Evolutionary conservation across 2,113 vertebrate species (phyloP).

Genomic region (Etheostoma cragini): DNA sequence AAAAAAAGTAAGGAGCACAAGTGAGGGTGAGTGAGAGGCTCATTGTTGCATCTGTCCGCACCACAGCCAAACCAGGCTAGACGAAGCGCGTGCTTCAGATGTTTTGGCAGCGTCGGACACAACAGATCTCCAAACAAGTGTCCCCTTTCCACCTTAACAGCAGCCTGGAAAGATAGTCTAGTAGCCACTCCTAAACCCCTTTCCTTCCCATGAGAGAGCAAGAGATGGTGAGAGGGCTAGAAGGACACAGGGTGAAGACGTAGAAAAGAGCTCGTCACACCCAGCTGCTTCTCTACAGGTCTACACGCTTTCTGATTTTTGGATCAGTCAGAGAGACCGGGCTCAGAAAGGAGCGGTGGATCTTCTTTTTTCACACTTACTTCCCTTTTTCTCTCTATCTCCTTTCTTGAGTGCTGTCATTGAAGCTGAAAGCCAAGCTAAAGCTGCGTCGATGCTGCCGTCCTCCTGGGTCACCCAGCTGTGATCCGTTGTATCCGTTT

Average conservation of each 20-base stretch:
- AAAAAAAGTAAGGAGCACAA: conserved; percentile 37
- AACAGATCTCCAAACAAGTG: conserved; percentile 48
- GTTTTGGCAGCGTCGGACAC: conserved; percentile 26
- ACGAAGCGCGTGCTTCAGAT: conserved; percentile 16
- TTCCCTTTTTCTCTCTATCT: conserved; percentile 35
- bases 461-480: conserved; percentile 60
- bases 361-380: conserved; percentile 29
- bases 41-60: conserved; percentile 52
- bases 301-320: conserved; percentile 76
- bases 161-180: conserved; percentile 29
- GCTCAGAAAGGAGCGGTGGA: conserved; percentile 60
- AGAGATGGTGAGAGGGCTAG: conserved; percentile 32
- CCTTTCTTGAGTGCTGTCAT: conserved; percentile 60
- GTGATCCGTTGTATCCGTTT: conserved; percentile 64
- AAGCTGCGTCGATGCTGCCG: conserved; percentile 57
- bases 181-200: conserved; percentile 23
- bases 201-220: conserved; percentile 26
- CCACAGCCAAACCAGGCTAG: conserved; percentile 33
- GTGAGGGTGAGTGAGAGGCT: conserved; percentile 39
- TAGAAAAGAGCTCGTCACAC: conserved; percentile 75
- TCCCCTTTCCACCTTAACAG: conserved; percentile 28
- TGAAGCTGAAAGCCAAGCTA: conserved; percentile 71
- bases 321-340: conserved; percentile 70
- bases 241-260: conserved; percentile 64
- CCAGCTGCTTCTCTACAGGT: conserved; percentile 72